Percentiles rank a stretch among this genome's conserved stretches.
phyloP scores from a whole-genome alignment of 2,888 invertebrate species.

The Pseudococcus viburni region DNA sequence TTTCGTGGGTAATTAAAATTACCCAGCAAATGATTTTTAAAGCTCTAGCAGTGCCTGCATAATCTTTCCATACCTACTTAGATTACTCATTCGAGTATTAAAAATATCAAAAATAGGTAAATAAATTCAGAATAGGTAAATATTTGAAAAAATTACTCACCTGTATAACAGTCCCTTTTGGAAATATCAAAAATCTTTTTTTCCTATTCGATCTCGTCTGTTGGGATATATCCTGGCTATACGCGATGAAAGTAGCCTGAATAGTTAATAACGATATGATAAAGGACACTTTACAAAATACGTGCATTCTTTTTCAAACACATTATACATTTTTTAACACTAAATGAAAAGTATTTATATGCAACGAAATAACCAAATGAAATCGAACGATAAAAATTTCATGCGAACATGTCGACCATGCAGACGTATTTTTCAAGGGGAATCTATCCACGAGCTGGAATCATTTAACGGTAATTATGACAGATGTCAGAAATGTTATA shows the following conservation, averaged over 20 bases:
- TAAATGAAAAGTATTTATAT: neutral
- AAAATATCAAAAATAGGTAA: too few species aligned
- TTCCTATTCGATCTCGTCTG: slow-evolving; percentile 48
- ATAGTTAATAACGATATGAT: slow-evolving; percentile 39
- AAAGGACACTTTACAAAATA: slow-evolving; percentile 40
- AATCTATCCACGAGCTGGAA: neutral
- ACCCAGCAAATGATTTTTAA: too few species aligned
- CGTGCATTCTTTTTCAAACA: slow-evolving; percentile 51
- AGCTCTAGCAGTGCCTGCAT: too few species aligned
- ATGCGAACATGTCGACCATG: neutral
- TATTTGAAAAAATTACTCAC: slow-evolving; percentile 39
- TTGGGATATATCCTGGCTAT: slow-evolving; percentile 45
- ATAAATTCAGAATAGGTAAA: neutral
- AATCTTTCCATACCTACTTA: too few species aligned
- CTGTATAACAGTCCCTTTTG: slow-evolving; percentile 66
- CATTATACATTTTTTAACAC: slow-evolving; percentile 16
- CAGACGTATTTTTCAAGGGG: neutral
- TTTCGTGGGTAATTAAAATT: neutral
- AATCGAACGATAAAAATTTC: slow-evolving; percentile 1
- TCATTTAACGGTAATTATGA: slow-evolving; percentile 54
- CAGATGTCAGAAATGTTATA: slow-evolving; percentile 19
- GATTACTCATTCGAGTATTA: too few species aligned
- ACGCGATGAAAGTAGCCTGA: slow-evolving; percentile 27
- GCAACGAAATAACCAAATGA: neutral
- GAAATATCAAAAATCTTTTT: slow-evolving; percentile 64